phyloP scores from a whole-genome alignment of 2,797 vertebrate species.

The Tokudaia muenninki region DNA sequence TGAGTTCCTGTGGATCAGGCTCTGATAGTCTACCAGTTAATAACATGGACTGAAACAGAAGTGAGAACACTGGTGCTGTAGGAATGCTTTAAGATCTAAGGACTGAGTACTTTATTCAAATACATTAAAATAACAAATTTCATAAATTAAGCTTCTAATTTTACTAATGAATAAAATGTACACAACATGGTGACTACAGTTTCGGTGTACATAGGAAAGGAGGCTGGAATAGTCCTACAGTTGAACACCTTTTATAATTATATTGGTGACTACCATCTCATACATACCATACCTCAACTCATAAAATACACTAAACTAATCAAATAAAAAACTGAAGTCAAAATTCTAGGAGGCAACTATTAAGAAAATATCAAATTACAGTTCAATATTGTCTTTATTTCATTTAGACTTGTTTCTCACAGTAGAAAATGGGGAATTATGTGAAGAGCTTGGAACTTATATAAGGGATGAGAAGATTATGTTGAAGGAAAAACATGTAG shows the following conservation, averaged over 20 bases:
- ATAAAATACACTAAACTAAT: conserved; percentile 12
- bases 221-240: conserved; percentile 1
- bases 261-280: conserved; percentile 14
- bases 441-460: neutral
- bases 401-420: conserved; percentile 40
- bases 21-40: conserved; percentile 79
- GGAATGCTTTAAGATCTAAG: conserved; percentile 64
- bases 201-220: neutral
- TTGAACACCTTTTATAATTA: conserved; percentile 26
- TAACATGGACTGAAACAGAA: conserved; percentile 81
- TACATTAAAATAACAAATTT: conserved; percentile 64
- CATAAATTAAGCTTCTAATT: conserved; percentile 66
- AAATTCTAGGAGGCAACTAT: conserved; percentile 33
- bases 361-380: conserved; percentile 32
- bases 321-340: conserved; percentile 57
- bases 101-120: conserved; percentile 74
- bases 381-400: neutral
- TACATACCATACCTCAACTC: neutral
- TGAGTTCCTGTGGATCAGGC: conserved; percentile 76
- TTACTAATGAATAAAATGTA: conserved; percentile 53
- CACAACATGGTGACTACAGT: conserved; percentile 16
- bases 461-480: conserved; percentile 38
- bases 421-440: conserved; percentile 25
- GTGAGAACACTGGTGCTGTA: conserved; percentile 81
- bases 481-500: conserved; percentile 19